Evolutionary conservation across 2,113 vertebrate species (phyloP), one percentile per base, ranked within the genome.

Genomic region (Chaetops frenatus): DNA sequence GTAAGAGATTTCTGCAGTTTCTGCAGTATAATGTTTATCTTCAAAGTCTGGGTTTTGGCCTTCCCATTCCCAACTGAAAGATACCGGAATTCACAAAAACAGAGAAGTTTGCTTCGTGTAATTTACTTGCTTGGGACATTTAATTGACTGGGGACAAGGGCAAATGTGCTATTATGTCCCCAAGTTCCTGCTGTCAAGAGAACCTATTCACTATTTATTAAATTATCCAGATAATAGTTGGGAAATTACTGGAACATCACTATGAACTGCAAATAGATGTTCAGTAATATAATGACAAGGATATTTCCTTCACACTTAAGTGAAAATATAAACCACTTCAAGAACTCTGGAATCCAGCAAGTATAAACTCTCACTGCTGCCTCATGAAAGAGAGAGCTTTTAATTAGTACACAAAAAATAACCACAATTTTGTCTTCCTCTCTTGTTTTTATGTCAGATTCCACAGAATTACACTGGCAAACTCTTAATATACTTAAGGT

Each of bases 81-180:
- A 70, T 38, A 86, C 36, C 40, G 22, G 16, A 93, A 61, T 60
- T 6, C 86, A 93, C 70, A 73, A 54, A 94, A 87, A 38, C n/a
- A 18, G 29, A 61, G 84, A 96, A 94, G 77, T 21, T 81, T 12
- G 51, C 48, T 83, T 76, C 19, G 3, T 48, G 42, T 88, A 88
- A 90, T 91, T 96, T 73, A 90, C 65, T 87, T 94, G 27, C 57
- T 83, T 82, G 92, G 80, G 61, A 74, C 72, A 69, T 66, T 88
- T 91, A 91, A 89, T 20, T 48, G 40, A 40, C n/a, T 33, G 10
- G 14, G 20, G 11, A 22, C 3, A 7, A 42, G 7, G 19, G 6
- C 5, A 72, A 53, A 24, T 8, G 4, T 20, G 20, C 23, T 56
- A 8, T 44, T 35, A 71, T 14, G 4, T 24, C 13, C 57, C 18